Evolutionary conservation across 2,113 vertebrate species (phyloP).

Genomic region (Myrmophylax atrothorax): DNA sequence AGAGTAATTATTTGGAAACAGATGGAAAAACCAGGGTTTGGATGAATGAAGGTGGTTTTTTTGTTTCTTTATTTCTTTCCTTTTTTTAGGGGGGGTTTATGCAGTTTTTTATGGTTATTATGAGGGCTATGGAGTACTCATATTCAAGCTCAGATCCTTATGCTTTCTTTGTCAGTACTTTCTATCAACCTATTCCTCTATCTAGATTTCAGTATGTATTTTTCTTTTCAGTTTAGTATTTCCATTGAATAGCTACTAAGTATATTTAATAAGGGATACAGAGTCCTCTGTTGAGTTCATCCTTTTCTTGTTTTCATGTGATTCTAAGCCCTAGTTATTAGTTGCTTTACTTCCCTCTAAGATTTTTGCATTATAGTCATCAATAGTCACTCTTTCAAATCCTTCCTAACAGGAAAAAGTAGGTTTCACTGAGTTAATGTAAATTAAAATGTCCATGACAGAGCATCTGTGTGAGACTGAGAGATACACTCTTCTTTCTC

Average conservation of each 20-base stretch:
- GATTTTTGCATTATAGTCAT: not conserved
- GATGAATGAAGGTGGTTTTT: rapidly evolving
- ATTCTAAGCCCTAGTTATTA: not conserved
- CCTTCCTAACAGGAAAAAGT: not conserved
- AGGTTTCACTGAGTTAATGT: not conserved
- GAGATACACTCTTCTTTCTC: not conserved
- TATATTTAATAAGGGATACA: not conserved
- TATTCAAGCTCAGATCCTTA: not conserved
- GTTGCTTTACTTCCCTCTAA: not conserved
- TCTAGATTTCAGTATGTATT: not conserved
- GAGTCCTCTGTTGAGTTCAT: not conserved
- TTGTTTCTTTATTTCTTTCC: not conserved
- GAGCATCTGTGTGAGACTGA: not conserved
- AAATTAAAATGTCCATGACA: not conserved
- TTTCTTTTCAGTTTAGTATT: not conserved
- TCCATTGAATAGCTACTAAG: not conserved
- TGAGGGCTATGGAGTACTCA: not conserved
- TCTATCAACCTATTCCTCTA: not conserved
- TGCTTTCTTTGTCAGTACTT: not conserved
- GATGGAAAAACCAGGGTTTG: not conserved
- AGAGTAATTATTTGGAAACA: not conserved
- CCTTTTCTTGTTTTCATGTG: not conserved
- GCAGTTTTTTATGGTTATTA: not conserved
- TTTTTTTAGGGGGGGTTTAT: not conserved
- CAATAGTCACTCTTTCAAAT: not conserved